Percentiles rank a stretch among this genome's conserved stretches.
phyloP scores from a whole-genome alignment of 2,113 vertebrate genomes.

The Neogobius melanostomus region DNA sequence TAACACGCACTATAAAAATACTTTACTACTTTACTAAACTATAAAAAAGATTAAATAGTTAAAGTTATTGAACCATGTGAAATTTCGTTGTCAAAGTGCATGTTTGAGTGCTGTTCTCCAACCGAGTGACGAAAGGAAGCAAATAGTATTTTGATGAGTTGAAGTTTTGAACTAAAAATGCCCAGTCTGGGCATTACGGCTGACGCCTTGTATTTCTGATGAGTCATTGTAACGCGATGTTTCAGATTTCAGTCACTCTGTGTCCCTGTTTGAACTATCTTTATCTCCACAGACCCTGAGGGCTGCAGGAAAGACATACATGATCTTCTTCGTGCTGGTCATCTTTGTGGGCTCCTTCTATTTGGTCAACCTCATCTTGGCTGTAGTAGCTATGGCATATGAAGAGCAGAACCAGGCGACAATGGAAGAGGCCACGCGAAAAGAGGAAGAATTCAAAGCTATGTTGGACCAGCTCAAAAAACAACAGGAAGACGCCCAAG shows the following conservation, averaged over 20 bases:
- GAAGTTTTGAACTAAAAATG: slow-evolving; percentile 19
- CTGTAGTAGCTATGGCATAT: slow-evolving; percentile 98
- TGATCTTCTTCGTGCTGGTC: slow-evolving; percentile 99
- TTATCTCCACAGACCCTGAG: slow-evolving; percentile 83
- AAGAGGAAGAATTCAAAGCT: slow-evolving; percentile 95
- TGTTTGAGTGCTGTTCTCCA: background rate
- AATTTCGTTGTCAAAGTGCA: too few relatives aligned
- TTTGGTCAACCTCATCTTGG: slow-evolving; percentile 96
- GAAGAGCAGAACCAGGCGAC: slow-evolving; percentile 99
- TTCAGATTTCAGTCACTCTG: slow-evolving; percentile 24
- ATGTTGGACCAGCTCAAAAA: slow-evolving; percentile 97
- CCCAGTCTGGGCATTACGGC: background rate
- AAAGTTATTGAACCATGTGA: too few relatives aligned
- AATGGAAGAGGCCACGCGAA: slow-evolving; percentile 91
- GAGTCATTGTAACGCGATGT: slow-evolving; percentile 28
- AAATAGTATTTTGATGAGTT: slow-evolving; percentile 7
- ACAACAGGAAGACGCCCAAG: slow-evolving; percentile 96
- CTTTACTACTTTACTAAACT: too few relatives aligned
- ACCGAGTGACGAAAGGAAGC: background rate
- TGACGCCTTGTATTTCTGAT: slow-evolving; percentile 24
- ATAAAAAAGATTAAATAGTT: too few relatives aligned
- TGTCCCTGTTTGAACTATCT: background rate
- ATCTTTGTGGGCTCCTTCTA: slow-evolving; percentile 99
- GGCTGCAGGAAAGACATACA: slow-evolving; percentile 97
- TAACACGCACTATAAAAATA: too few relatives aligned